These are phyloP conservation scores for Epiblema foenella DNA, from an alignment of 2,888 invertebrate genomes.

Conservation along the genomic window DNA sequence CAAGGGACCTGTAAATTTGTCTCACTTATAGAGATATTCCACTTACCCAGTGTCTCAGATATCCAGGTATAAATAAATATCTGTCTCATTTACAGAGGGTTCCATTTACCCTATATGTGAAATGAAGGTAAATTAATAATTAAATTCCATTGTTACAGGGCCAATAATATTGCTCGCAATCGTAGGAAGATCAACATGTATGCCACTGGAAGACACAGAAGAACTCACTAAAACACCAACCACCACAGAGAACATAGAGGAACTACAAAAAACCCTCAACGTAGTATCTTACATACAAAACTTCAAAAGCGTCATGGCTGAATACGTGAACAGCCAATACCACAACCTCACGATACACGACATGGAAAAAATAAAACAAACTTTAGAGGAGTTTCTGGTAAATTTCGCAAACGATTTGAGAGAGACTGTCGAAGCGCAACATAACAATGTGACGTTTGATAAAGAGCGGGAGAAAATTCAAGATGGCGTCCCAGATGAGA, in stretches of 20 bases:
- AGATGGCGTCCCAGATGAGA: conserved; percentile 46
- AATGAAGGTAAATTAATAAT: background rate
- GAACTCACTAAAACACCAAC: background rate
- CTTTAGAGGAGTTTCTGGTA: conserved; percentile 54
- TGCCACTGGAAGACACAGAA: conserved; percentile 23
- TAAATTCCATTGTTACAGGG: conserved; percentile 20
- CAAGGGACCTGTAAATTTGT: too few relatives aligned
- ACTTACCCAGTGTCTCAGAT: too few relatives aligned
- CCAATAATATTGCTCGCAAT: background rate
- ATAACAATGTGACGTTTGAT: conserved; percentile 34
- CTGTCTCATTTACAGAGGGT: too few relatives aligned
- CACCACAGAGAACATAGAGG: conserved; percentile 24
- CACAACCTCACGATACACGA: conserved; percentile 46
- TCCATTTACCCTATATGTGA: too few relatives aligned
- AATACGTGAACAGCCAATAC: conserved; percentile 50
- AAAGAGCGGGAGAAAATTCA: conserved; percentile 17
- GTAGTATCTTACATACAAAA: conserved; percentile 50
- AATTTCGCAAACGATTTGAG: conserved; percentile 54
- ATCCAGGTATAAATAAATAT: too few relatives aligned
- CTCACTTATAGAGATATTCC: too few relatives aligned
- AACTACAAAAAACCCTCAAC: conserved; percentile 19
- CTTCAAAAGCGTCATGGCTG: conserved; percentile 52
- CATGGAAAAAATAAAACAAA: conserved; percentile 47
- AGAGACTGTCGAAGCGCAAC: conserved; percentile 48
- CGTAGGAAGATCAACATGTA: background rate